phyloP scores from a whole-genome alignment of 2,888 invertebrate species.

The Andrena fulva region DNA sequence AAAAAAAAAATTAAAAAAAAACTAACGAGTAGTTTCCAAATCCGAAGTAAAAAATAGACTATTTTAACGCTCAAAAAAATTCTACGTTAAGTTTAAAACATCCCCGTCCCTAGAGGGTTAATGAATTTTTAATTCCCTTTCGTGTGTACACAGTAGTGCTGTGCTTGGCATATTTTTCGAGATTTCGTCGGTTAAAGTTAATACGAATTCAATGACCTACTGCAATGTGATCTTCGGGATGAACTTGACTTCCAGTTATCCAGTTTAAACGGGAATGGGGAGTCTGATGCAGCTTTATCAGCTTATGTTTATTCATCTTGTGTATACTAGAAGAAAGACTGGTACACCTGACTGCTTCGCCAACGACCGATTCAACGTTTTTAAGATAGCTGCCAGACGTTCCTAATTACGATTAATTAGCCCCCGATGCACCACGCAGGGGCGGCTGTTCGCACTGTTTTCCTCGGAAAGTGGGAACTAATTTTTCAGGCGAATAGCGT shows the following conservation, averaged over 20 bases:
- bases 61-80: too few relatives aligned
- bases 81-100: too few relatives aligned
- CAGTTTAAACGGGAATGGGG: neutral
- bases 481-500: constrained; percentile 18
- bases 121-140: neutral
- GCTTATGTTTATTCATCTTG: neutral
- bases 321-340: neutral
- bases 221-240: too few relatives aligned
- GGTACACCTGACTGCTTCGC: neutral
- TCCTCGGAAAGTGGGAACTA: neutral
- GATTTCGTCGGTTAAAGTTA: too few relatives aligned
- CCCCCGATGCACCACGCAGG: neutral
- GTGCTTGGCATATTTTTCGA: too few relatives aligned
- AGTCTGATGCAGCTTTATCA: neutral
- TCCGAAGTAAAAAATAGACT: too few relatives aligned
- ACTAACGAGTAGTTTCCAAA: too few relatives aligned
- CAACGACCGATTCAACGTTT: neutral
- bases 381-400: neutral
- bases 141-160: neutral
- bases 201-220: too few relatives aligned
- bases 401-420: constrained; percentile 36
- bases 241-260: too few relatives aligned
- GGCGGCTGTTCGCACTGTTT: neutral
- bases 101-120: neutral
- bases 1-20: too few relatives aligned